Base-by-base conservation (phyloP, 2,888 invertebrate species). In the Polymixis lichenea region DNA sequence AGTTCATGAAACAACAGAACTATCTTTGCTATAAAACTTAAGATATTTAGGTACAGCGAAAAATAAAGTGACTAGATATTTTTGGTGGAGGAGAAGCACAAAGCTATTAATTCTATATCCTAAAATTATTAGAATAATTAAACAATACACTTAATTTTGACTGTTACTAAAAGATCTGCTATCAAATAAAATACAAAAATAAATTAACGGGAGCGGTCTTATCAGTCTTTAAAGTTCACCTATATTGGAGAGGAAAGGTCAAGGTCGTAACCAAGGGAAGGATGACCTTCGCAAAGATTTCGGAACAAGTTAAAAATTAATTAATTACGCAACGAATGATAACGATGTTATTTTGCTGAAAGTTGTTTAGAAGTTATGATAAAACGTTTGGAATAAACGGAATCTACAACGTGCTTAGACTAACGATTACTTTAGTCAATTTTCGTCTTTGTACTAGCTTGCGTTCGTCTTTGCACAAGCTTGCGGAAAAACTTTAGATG, bases 181-280 rank as follows among this genome's bases (percentile, higher is more conserved):
- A 80, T 56, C 43, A 58, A n/a, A n/a, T n/a, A n/a, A 58, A 80
- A 78, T 19, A 38, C 38, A 17, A 46, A 74, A 80, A 25, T 69
- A 81, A 75, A 60, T 75, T 56, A 61, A 61, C 49, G 53, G 67
- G 83, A 81, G 83, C 53, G 46, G 46, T 80, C 60, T 69, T 68
- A 65, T 84, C 78, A 83, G 73, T 74, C 79, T 79, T 77, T 22
- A 32, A 81, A 76, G 82, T 76, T 76, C 67, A 67, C 78, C 61
- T 62, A 62, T 17, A 55, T 61, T 53, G 73, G 55, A 43, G 49
- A n/a, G 32, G n/a, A 61, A 32, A 38, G 53, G n/a, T 13, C 62
- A 56, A 81, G 68, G 76, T 46, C 46, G 0, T 62, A 28, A 51
- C 56, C 49, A 32, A n/a, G 9, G 75, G 6, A 51, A 28, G 15